These are phyloP conservation scores for Diarsia brunnea DNA, from an alignment of 2,888 invertebrate species.

Conservation along the genomic window DNA sequence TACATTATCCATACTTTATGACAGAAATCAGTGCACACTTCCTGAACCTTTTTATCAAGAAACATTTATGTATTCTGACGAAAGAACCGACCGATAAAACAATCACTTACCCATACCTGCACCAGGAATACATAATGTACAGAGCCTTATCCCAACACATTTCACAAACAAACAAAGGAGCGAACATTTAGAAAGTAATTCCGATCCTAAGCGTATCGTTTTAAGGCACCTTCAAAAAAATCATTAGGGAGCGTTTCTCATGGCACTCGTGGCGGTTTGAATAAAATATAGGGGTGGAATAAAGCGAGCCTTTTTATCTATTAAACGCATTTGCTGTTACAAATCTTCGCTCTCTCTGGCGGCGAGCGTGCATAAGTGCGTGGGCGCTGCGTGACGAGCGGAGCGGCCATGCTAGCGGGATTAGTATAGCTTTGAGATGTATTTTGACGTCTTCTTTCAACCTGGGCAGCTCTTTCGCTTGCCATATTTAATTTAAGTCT, in stretches of 20 bases:
- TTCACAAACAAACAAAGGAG: conserved; percentile 50
- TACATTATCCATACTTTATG: not conserved
- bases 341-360: conserved; percentile 79
- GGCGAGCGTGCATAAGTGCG: conserved; percentile 71
- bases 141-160: conserved; percentile 30
- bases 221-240: conserved; percentile 77
- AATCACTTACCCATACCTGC: conserved; percentile 32
- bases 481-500: not conserved
- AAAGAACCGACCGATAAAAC: conserved; percentile 5
- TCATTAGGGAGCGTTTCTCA: conserved; percentile 82
- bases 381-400: conserved; percentile 42
- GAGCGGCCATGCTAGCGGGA: conserved; percentile 46
- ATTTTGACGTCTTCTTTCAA: not conserved
- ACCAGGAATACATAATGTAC: conserved; percentile 40
- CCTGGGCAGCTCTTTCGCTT: not conserved
- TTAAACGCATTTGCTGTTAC: conserved; percentile 87
- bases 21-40: not conserved
- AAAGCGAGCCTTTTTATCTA: conserved; percentile 87
- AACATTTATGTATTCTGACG: conserved; percentile 1
- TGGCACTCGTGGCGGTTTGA: conserved; percentile 81
- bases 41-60: not conserved
- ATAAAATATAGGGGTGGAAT: conserved; percentile 86
- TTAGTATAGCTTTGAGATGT: not conserved
- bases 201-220: conserved; percentile 68
- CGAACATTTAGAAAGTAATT: conserved; percentile 56